A percentile compares a stretch with the other conserved stretches of the same genome.
phyloP scores from a whole-genome alignment of 2,797 vertebrate genomes.

The Buphagus erythrorhynchus region DNA sequence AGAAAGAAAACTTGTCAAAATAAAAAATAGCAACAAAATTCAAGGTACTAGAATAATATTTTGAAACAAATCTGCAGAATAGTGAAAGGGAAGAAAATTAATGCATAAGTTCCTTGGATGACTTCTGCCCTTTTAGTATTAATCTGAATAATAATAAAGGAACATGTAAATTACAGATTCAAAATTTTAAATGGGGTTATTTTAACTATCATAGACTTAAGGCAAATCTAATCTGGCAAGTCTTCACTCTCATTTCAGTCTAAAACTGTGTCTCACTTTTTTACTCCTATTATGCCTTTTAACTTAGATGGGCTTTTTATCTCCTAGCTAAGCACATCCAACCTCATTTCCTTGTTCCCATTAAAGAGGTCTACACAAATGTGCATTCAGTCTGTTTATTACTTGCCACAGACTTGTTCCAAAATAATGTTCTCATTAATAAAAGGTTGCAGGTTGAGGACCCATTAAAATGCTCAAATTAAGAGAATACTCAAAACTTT shows the following conservation, averaged over 20 bases:
- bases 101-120: conserved; percentile 24
- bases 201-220: conserved; percentile 52
- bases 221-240: conserved; percentile 46
- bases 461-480: not conserved
- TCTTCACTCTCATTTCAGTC: conserved; percentile 16
- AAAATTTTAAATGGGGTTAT: conserved; percentile 60
- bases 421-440: conserved; percentile 32
- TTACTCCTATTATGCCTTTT: conserved; percentile 2
- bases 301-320: conserved; percentile 41
- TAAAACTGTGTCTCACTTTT: conserved; percentile 12
- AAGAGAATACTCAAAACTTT: not conserved
- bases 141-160: conserved; percentile 76
- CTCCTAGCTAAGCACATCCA: conserved; percentile 43
- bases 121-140: conserved; percentile 64
- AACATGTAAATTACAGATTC: conserved; percentile 69
- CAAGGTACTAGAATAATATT: conserved; percentile 56
- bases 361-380: not conserved
- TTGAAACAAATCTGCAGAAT: conserved; percentile 49
- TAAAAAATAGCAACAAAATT: conserved; percentile 72
- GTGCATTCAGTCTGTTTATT: not conserved
- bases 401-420: not conserved
- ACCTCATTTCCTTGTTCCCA: not conserved
- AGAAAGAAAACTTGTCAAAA: conserved; percentile 73
- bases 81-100: conserved; percentile 56
- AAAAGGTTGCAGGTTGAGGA: not conserved